Conservation (phyloP, 2,113 vertebrate species). For the Eurypyga helias region DNA sequence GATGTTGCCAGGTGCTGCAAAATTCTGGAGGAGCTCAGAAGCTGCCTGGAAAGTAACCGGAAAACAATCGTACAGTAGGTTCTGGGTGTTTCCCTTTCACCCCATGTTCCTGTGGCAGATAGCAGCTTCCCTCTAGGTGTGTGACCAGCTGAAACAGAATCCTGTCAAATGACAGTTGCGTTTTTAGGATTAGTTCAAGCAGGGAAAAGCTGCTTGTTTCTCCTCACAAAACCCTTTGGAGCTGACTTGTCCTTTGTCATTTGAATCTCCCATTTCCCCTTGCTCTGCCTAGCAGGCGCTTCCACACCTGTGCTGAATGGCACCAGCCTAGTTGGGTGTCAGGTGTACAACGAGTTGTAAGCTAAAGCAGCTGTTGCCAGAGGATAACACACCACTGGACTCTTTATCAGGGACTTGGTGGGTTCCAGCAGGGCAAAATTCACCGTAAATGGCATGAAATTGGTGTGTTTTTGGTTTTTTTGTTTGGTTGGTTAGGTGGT, state of each 20-base stretch:
- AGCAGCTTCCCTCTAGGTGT: background rate
- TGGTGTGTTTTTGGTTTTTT: no score
- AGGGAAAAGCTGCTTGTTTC: background rate
- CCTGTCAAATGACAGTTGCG: background rate
- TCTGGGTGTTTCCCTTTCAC: background rate
- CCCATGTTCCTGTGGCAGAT: background rate
- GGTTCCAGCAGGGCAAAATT: background rate
- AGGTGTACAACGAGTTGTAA: background rate
- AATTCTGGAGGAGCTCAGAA: constrained; percentile 83
- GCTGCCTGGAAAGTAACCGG: constrained; percentile 79
- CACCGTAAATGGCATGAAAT: background rate
- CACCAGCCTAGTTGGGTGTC: background rate
- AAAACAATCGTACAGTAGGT: constrained; percentile 90
- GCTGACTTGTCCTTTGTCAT: background rate
- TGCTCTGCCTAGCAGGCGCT: background rate
- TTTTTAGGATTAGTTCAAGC: background rate
- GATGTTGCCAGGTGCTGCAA: constrained; percentile 81
- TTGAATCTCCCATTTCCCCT: background rate
- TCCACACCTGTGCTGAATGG: background rate
- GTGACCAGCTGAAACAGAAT: background rate
- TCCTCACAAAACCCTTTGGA: background rate
- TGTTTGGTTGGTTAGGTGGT: no score
- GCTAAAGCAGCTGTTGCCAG: background rate
- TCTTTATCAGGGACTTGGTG: background rate
- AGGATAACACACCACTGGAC: background rate